Evolutionary conservation across 2,888 invertebrate species (phyloP).

Genomic region (Nymphalis urticae): DNA sequence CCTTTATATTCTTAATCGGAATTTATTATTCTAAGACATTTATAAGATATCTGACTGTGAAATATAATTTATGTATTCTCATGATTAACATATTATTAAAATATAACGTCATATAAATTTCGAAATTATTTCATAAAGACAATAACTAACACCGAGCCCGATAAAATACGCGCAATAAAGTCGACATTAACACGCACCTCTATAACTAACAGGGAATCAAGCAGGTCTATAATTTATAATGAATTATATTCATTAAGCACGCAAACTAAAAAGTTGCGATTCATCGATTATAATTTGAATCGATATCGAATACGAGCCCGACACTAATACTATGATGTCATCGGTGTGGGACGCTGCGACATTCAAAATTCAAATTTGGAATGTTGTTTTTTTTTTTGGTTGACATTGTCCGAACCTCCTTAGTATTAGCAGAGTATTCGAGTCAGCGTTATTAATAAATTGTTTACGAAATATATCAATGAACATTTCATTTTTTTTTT

Average conservation of each 20-base stretch:
- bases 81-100: no score
- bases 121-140: constrained; percentile 5
- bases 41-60: no score
- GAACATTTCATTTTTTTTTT: not conserved
- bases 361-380: constrained; percentile 27
- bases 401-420: constrained; percentile 8
- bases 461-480: no score
- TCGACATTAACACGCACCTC: constrained; percentile 59
- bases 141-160: constrained; percentile 15
- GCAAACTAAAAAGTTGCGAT: constrained; percentile 56
- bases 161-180: constrained; percentile 40
- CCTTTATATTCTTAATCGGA: not conserved
- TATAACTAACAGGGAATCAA: constrained; percentile 73
- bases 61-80: no score
- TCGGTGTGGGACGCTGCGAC: constrained; percentile 1
- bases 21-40: not conserved
- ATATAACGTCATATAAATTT: not conserved
- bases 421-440: not conserved
- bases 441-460: not conserved
- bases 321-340: constrained; percentile 14
- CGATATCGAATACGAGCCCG: constrained; percentile 6
- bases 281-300: constrained; percentile 40
- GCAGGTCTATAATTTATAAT: constrained; percentile 70
- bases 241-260: constrained; percentile 72
- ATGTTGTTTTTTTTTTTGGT: constrained; percentile 24